phyloP scores from a whole-genome alignment of 2,113 vertebrate species.

The Triplophysa rosa region DNA sequence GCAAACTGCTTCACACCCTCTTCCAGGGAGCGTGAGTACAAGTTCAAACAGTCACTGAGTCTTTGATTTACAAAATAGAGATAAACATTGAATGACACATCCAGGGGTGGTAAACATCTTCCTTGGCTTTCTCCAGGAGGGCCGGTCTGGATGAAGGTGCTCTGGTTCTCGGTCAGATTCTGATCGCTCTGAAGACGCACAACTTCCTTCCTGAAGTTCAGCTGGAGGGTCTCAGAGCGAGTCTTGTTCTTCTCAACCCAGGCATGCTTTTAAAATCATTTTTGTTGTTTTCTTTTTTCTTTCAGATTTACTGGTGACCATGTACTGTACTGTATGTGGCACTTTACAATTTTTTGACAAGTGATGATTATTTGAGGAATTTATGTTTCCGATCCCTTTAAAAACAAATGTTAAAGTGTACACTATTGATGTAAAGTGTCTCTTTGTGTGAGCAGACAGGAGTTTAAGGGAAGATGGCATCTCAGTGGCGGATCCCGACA shows the following conservation, averaged over 20 bases:
- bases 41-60: background rate
- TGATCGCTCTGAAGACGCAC: conserved; percentile 81
- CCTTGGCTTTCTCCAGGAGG: conserved; percentile 65
- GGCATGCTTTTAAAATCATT: conserved; percentile 53
- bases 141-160: conserved; percentile 81
- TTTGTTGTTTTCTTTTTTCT: too few species aligned
- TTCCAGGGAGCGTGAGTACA: conserved; percentile 84
- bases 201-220: conserved; percentile 81
- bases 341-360: too few species aligned
- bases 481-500: conserved; percentile 75
- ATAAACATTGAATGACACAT: background rate
- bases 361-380: too few species aligned
- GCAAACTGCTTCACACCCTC: conserved; percentile 82
- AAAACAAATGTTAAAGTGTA: too few species aligned
- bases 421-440: background rate
- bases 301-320: too few species aligned
- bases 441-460: conserved; percentile 62
- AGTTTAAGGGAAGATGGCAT: conserved; percentile 68
- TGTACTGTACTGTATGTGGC: too few species aligned
- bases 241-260: conserved; percentile 83
- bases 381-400: too few species aligned
- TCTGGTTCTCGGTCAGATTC: conserved; percentile 80
- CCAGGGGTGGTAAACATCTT: background rate
- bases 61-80: background rate
- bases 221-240: conserved; percentile 83